Conservation (phyloP, 2,888 invertebrate species). For the Rhagophthalmus giganteus region DNA sequence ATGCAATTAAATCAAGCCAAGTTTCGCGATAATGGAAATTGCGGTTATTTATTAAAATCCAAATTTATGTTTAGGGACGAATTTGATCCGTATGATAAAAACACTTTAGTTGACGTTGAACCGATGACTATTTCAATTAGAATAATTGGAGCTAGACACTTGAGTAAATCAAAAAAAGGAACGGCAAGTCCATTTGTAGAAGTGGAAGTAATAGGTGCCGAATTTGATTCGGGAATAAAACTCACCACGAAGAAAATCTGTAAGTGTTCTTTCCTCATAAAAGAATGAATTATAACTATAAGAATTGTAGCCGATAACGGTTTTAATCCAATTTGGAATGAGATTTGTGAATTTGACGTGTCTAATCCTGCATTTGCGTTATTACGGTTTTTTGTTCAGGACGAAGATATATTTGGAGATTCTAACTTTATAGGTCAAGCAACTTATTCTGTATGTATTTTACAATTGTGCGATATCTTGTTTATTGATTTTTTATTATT, state of each 20-base stretch:
- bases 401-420: slow-evolving; percentile 97
- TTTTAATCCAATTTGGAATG: slow-evolving; percentile 91
- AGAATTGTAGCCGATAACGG: slow-evolving; percentile 80
- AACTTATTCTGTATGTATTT: slow-evolving; percentile 74
- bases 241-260: slow-evolving; percentile 83
- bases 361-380: slow-evolving; percentile 82
- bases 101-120: slow-evolving; percentile 62
- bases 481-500: slow-evolving; percentile 5
- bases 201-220: slow-evolving; percentile 86
- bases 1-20: slow-evolving; percentile 96
- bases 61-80: slow-evolving; percentile 81
- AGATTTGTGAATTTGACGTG: slow-evolving; percentile 80
- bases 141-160: slow-evolving; percentile 87
- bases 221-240: slow-evolving; percentile 82
- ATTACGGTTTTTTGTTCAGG: slow-evolving; percentile 85
- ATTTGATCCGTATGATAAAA: slow-evolving; percentile 77
- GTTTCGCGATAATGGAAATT: slow-evolving; percentile 89
- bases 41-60: slow-evolving; percentile 91
- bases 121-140: slow-evolving; percentile 70
- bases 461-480: background rate
- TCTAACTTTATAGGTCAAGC: slow-evolving; percentile 96
- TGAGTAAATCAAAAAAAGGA: slow-evolving; percentile 81
- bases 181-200: slow-evolving; percentile 90
- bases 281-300: background rate
- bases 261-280: slow-evolving; percentile 55